phyloP scores from a whole-genome alignment of 1,140 invertebrate genomes.

The Eulimnadia texana region DNA sequence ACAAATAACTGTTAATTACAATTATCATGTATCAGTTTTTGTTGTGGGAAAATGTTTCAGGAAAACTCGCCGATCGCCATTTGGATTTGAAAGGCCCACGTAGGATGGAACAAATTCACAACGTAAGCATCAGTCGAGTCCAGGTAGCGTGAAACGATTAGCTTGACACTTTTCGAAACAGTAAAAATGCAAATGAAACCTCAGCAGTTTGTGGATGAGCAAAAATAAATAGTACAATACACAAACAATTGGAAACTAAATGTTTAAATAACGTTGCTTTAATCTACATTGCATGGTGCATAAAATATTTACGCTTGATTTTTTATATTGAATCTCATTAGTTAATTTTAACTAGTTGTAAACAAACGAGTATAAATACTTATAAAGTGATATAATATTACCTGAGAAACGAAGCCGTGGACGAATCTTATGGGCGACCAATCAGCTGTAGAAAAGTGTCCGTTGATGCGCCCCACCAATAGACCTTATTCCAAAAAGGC shows the following conservation, averaged over 20 bases:
- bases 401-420: constrained; percentile 55
- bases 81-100: neutral
- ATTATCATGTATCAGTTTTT: too few species aligned
- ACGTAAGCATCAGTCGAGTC: neutral
- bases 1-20: too few species aligned
- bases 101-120: neutral
- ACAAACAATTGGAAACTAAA: neutral
- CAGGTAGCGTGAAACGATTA: neutral
- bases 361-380: too few species aligned
- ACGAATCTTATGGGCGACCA: constrained; percentile 86
- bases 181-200: too few species aligned
- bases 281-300: too few species aligned
- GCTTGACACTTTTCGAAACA: too few species aligned
- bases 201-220: too few species aligned
- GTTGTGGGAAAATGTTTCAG: neutral
- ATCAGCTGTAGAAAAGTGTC: constrained; percentile 69
- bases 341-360: too few species aligned
- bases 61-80: neutral
- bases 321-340: too few species aligned
- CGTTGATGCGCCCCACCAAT: constrained; percentile 75
- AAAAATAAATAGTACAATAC: neutral
- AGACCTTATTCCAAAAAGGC: too few species aligned
- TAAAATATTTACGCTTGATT: too few species aligned
- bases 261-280: neutral
- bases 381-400: neutral